Evolutionary conservation across 2,113 vertebrate genomes (phyloP), one percentile per base, ranked within the genome.

Genomic region (Meriones unguiculatus): DNA sequence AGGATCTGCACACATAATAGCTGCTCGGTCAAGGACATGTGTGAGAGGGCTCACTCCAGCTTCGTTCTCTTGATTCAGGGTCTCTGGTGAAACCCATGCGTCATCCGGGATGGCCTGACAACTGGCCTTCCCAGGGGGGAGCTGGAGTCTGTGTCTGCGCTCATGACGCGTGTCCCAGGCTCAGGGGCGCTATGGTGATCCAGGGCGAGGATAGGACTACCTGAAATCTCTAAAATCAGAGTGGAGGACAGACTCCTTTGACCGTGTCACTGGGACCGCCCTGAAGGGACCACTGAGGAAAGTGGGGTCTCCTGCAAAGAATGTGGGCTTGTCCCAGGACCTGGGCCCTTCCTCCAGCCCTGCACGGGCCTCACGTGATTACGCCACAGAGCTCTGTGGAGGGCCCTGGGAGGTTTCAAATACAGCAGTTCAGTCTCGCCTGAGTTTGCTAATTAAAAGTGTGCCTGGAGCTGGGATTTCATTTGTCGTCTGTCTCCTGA

Each of bases 11-110:
- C 57, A 2, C 52, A n/a, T 87, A 57, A 46, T 41, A 10, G 25
- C 70, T 20, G 24, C 28, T 8, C 0, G 0, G n/a, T 4, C 46
- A 11, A 28, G 57, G 81, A 8, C 2, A 0, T 24, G 0, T 3
- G 0, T 30, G 67, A 41, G 12, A 73, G 24, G 12, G 2, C 7
- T 24, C 10, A 38, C 28, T 52, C 41, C 9, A 2, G 30, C 2
- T 65, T 38, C 2, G 6, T 8, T 15, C 11, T 86, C 41, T 86
- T 67, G 38, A 32, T 28, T n/a, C 28, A 18, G 59, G 14, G 65
- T 28, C 62, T 64, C 28, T 7, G 2, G 67, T 0, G 8, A 69
- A n/a, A 38, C 22, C 64, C 0, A 0, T 46, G 35, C 17, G 10
- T n/a, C 8, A 7, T 15, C 17, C 9, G 22, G 15, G n/a, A 24